Evolutionary conservation across 30 jellyfish, hydroid and myxozoan genomes (phyloP).

Genomic region (Thelohanellus kitauei): DNA sequence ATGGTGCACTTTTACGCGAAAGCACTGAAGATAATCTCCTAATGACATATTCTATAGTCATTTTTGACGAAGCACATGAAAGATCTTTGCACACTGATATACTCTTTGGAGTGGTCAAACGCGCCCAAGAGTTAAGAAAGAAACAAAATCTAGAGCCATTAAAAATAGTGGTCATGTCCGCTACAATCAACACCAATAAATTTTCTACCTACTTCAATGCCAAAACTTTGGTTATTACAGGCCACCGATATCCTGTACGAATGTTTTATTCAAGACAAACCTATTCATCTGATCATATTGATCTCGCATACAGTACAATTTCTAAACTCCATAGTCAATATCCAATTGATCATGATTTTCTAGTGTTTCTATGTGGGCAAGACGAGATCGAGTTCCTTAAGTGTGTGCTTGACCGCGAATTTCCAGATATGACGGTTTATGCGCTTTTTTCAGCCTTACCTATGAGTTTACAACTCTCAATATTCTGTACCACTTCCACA

Average conservation of each 20-base stretch:
- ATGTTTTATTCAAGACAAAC: slow-evolving; percentile 32
- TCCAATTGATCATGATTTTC: slow-evolving; percentile 48
- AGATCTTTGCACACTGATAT: slow-evolving; percentile 54
- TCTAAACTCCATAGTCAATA: slow-evolving; percentile 23
- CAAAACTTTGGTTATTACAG: slow-evolving; percentile 34
- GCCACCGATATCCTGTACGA: slow-evolving; percentile 37
- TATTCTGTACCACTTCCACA: slow-evolving; percentile 17
- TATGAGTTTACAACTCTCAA: slow-evolving; percentile 24
- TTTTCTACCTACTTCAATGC: slow-evolving; percentile 50
- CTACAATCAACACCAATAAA: slow-evolving; percentile 47
- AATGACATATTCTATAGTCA: slow-evolving; percentile 7
- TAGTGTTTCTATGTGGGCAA: slow-evolving; percentile 75
- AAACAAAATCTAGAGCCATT: slow-evolving; percentile 2
- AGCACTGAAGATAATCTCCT: slow-evolving; percentile 22
- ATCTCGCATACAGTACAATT: slow-evolving; percentile 28
- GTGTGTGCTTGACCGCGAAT: no score
- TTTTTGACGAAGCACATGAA: slow-evolving; percentile 70
- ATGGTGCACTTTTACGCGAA: slow-evolving; percentile 44
- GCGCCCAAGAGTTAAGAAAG: slow-evolving; percentile 20
- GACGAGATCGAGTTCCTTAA: slow-evolving; percentile 75
- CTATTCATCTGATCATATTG: slow-evolving; percentile 37
- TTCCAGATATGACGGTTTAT: slow-evolving; percentile 23
- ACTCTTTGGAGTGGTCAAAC: slow-evolving; percentile 45
- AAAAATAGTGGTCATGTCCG: slow-evolving; percentile 51
- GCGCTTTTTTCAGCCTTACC: slow-evolving; percentile 84